These are phyloP conservation scores for Perdix hodgsoniae DNA, from an alignment of 2,797 vertebrate species.

Conservation along the genomic window DNA sequence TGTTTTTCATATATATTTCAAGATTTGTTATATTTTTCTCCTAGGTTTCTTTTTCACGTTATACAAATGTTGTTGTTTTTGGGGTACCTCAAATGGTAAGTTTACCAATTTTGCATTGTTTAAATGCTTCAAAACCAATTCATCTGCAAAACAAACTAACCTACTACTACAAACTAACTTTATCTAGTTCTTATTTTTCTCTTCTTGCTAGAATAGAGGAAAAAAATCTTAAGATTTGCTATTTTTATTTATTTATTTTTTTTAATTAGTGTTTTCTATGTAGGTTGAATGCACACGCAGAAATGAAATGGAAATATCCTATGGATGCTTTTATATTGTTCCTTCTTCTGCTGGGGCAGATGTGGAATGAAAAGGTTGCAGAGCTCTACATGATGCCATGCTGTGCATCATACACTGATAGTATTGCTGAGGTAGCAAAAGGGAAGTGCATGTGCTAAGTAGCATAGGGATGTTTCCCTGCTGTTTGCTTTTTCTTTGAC, in stretches of 20 bases:
- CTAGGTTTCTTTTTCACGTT: constrained; percentile 91
- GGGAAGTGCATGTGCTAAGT: background rate
- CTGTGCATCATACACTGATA: accelerated
- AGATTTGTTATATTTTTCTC: background rate
- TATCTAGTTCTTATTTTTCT: background rate
- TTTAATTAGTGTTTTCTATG: background rate
- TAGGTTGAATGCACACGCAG: background rate
- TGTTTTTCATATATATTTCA: background rate
- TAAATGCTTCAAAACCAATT: background rate
- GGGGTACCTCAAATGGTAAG: constrained; percentile 98
- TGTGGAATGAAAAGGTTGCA: background rate
- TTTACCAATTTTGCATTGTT: background rate
- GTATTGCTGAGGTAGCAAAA: background rate
- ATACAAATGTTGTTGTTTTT: constrained; percentile 93
- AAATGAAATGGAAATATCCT: background rate
- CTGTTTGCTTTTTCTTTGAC: background rate
- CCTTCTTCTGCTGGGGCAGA: background rate
- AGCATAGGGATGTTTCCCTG: background rate
- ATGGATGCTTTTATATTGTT: background rate
- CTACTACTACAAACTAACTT: background rate
- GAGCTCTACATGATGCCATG: background rate
- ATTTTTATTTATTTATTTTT: background rate
- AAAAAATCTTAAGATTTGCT: background rate
- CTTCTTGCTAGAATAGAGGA: background rate
- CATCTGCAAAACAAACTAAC: background rate